Evolutionary conservation across 2,113 vertebrate species (phyloP), one percentile per base, ranked within the genome.

Genomic region (Siniperca knerii): DNA sequence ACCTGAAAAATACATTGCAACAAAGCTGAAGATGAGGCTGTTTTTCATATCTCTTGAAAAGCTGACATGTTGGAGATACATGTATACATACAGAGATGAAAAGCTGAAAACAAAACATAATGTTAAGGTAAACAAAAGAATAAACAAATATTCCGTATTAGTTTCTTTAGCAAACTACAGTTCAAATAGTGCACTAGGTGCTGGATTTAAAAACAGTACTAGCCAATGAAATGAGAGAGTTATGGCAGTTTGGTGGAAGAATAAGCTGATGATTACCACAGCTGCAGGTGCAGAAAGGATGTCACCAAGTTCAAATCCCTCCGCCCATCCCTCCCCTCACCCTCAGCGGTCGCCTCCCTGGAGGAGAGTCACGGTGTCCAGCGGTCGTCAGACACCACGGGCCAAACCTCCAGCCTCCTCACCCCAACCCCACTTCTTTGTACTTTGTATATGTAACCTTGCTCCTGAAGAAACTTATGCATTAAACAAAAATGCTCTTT

Each of bases 221-320:
- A 8, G 55, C 57, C 50, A 33, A 23, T 46, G 35, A 64, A 81
- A 35, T 33, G 21, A 82, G 72, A 89, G 65, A 72, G 81, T 82
- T 76, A 6, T 48, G 57, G 25, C 48, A 29, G 58, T 64, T 71
- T 71, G 52, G 94, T 95, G 94, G 95, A 84, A 92, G 88, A 89
- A 92, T 96, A 95, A 95, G 95, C 95, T 95, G 96, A 57, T 95
- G 92, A 93, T 94, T 94, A 95, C 87, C 84, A 90, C 91, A 95
- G 95, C 96, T 97, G 97, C 97, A 98, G 97, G 97, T 97, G 97
- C 96, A 96, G 87, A 62, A 25, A 55, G 85, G 92, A 87, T 88
- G 96, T 86, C 42, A 88, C 90, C 88, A 93, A 93, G 92, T 94
- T 94, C 92, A 96, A 75, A 75, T 60, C 90, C 90, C 83, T 86